phyloP scores from a whole-genome alignment of 2,113 vertebrate species.

The Chiloscyllium plagiosum region DNA sequence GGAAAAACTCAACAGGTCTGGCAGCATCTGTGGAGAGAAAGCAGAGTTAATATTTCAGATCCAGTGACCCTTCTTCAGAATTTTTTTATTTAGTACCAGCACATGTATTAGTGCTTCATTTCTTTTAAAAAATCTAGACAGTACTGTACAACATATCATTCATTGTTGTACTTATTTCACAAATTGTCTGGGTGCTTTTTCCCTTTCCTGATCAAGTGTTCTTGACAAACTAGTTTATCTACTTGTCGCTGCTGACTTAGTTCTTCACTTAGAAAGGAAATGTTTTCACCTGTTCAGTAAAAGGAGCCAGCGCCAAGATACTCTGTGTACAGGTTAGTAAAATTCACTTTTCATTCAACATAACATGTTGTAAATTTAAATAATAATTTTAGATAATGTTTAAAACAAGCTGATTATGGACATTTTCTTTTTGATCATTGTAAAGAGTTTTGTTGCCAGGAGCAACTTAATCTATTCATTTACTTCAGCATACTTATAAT shows the following conservation, averaged over 20 bases:
- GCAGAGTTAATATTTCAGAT: too few relatives aligned
- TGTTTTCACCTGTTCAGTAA: too few relatives aligned
- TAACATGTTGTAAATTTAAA: neutral
- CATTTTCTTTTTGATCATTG: neutral
- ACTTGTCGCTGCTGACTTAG: neutral
- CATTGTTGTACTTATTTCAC: neutral
- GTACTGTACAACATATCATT: neutral
- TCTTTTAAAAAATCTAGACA: neutral
- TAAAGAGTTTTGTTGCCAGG: neutral
- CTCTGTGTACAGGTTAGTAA: neutral
- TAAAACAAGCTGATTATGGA: neutral
- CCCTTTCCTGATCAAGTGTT: neutral
- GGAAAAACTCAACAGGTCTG: too few relatives aligned
- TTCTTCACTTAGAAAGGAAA: neutral
- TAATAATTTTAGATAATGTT: neutral
- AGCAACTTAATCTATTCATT: neutral
- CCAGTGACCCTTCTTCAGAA: too few relatives aligned
- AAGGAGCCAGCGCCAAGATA: neutral
- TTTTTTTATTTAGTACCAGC: neutral
- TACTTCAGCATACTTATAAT: neutral
- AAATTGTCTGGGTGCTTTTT: neutral
- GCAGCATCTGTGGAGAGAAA: too few relatives aligned
- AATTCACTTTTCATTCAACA: neutral
- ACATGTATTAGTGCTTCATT: neutral
- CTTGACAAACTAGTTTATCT: neutral